These are phyloP conservation scores for Helarctos malayanus DNA, from an alignment of 2,797 vertebrate genomes.

Conservation along the genomic window DNA sequence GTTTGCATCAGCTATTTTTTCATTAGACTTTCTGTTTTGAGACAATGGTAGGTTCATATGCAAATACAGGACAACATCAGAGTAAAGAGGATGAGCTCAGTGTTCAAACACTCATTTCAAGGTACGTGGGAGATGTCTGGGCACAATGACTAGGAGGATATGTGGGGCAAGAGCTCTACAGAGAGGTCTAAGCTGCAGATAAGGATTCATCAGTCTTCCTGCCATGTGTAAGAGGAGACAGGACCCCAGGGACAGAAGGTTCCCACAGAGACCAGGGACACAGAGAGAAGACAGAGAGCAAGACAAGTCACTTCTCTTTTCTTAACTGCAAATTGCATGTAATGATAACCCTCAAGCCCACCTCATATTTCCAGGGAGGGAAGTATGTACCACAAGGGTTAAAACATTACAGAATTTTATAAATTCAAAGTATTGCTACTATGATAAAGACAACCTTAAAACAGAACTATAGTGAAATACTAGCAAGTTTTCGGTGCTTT, in stretches of 20 bases:
- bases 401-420: slow-evolving; percentile 30
- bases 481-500: slow-evolving; percentile 23
- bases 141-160: background rate
- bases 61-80: background rate
- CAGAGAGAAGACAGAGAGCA: background rate
- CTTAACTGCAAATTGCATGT: background rate
- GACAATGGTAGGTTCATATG: background rate
- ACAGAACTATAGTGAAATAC: slow-evolving; percentile 6
- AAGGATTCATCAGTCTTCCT: background rate
- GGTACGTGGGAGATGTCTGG: background rate
- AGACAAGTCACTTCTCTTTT: slow-evolving; percentile 5
- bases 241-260: background rate
- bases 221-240: background rate
- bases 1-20: slow-evolving; percentile 15
- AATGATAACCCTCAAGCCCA: background rate
- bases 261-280: background rate
- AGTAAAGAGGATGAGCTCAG: background rate
- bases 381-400: background rate
- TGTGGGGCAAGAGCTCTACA: background rate
- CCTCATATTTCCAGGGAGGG: background rate
- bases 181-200: background rate
- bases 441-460: slow-evolving; percentile 33
- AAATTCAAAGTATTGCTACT: slow-evolving; percentile 36
- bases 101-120: slow-evolving; percentile 25
- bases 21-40: slow-evolving; percentile 14